These are phyloP conservation scores for Chloroceryle aenea DNA, from an alignment of 2,113 vertebrate genomes.

Conservation along the genomic window DNA sequence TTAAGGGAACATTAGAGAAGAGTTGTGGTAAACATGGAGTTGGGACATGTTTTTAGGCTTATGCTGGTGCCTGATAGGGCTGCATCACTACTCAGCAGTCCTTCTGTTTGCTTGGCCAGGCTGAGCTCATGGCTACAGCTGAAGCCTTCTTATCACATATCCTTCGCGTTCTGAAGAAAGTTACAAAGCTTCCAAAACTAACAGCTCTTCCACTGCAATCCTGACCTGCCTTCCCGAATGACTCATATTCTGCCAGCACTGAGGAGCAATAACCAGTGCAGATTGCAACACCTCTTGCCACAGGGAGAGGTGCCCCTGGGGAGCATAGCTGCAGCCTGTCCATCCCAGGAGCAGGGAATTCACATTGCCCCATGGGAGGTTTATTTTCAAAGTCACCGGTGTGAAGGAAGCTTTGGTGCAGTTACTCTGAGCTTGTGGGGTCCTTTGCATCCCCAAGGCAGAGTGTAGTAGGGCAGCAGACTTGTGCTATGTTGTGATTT, in stretches of 20 bases:
- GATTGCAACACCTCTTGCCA: rapidly evolving
- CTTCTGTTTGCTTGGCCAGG: neutral
- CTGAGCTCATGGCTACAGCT: neutral
- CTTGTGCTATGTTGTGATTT: neutral
- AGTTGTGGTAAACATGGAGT: neutral
- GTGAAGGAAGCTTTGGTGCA: neutral
- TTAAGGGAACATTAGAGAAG: neutral
- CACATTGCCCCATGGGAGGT: neutral
- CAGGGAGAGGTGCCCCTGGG: neutral
- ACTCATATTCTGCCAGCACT: rapidly evolving
- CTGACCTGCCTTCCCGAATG: neutral
- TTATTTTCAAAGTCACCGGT: neutral
- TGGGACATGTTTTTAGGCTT: neutral
- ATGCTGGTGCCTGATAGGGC: neutral
- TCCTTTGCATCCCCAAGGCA: neutral
- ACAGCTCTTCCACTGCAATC: neutral
- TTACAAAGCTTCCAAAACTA: neutral
- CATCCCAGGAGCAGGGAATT: neutral
- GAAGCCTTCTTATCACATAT: neutral
- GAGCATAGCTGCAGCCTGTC: neutral
- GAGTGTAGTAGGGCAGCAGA: neutral
- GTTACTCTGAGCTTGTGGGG: neutral
- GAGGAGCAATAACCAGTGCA: neutral
- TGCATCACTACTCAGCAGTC: neutral
- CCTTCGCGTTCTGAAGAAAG: neutral